These are phyloP conservation scores for Mionectes olivaceus DNA, from an alignment of 2,797 vertebrate species.

Conservation along the genomic window DNA sequence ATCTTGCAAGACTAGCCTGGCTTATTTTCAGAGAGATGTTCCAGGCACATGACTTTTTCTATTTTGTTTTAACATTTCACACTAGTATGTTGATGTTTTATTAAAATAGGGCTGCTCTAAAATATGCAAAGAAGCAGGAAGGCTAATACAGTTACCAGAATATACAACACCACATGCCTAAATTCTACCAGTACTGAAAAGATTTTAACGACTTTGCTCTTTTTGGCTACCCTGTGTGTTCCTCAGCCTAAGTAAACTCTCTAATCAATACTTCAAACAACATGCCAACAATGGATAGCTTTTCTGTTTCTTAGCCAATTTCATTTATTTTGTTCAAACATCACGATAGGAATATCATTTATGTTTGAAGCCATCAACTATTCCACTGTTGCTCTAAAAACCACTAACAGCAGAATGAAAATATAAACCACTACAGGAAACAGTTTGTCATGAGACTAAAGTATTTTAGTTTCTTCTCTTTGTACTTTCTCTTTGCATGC, in stretches of 20 bases:
- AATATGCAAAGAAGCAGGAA: neutral
- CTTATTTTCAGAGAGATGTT: neutral
- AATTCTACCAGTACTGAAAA: neutral
- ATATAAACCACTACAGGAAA: neutral
- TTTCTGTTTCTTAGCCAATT: neutral
- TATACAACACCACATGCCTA: neutral
- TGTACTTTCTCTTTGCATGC: neutral
- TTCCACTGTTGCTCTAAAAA: neutral
- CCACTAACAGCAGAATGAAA: neutral
- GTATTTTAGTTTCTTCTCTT: neutral
- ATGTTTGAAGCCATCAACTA: neutral
- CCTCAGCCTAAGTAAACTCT: neutral
- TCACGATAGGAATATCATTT: neutral
- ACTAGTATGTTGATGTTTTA: neutral
- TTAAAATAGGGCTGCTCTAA: neutral
- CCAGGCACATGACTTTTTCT: neutral
- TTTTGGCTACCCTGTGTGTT: neutral
- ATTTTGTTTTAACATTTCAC: neutral
- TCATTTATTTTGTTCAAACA: neutral
- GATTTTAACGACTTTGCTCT: neutral
- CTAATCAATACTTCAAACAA: neutral
- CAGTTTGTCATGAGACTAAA: neutral
- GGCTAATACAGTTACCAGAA: neutral
- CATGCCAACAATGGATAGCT: neutral
- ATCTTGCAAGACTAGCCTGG: neutral